phyloP scores from a whole-genome alignment of 2,888 invertebrate genomes.

The Drosophila affinis region DNA sequence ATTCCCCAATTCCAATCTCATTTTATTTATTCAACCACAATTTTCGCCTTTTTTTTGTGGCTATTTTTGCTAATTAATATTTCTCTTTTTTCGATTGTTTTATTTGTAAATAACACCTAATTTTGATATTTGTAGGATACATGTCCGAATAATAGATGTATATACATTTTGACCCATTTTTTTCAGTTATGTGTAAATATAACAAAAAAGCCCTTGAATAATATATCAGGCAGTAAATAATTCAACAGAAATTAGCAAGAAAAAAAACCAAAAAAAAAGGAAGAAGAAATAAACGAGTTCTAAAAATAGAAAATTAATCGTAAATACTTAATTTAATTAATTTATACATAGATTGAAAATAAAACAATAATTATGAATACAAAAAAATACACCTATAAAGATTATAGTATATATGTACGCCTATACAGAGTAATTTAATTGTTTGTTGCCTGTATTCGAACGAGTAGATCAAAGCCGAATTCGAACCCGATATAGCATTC shows the following conservation, averaged over 20 bases:
- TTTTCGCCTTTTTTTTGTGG: slow-evolving; percentile 1
- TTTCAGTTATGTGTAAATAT: slow-evolving; percentile 61
- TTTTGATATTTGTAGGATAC: slow-evolving; percentile 2
- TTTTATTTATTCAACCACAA: not conserved
- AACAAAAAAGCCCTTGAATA: slow-evolving; percentile 31
- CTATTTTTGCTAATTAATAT: slow-evolving; percentile 41
- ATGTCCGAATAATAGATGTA: slow-evolving; percentile 47
- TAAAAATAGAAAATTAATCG: slow-evolving; percentile 18
- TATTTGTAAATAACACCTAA: slow-evolving; percentile 31
- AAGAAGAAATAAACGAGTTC: slow-evolving; percentile 20
- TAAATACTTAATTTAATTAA: slow-evolving; percentile 48
- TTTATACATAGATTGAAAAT: slow-evolving; percentile 34
- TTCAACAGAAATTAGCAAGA: slow-evolving; percentile 19
- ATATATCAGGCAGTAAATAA: slow-evolving; percentile 40
- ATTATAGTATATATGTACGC: slow-evolving; percentile 25
- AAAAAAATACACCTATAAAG: slow-evolving; percentile 21
- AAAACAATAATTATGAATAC: slow-evolving; percentile 42
- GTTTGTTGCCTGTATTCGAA: slow-evolving; percentile 70
- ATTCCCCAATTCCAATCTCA: not conserved
- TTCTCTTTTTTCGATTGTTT: slow-evolving; percentile 8
- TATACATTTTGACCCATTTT: slow-evolving; percentile 52
- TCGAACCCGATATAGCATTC: not conserved
- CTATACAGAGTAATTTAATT: slow-evolving; percentile 54
- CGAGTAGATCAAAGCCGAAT: slow-evolving; percentile 36
- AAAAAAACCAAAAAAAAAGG: slow-evolving; percentile 21